Evolutionary conservation across 2,113 vertebrate species (phyloP).

Genomic region (Daubentonia madagascariensis): DNA sequence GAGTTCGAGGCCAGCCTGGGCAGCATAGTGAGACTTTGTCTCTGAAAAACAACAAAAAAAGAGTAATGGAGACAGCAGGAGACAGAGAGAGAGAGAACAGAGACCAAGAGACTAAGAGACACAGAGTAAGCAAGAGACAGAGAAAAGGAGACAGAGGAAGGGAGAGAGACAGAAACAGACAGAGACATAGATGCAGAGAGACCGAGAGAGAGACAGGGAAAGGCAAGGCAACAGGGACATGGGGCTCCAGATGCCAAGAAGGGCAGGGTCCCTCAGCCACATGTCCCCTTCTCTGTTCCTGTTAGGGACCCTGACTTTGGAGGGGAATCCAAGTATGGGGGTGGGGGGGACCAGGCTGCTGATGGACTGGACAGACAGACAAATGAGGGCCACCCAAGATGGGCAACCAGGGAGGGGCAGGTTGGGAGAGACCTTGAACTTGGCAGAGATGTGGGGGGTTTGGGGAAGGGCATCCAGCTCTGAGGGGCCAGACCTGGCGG

Average conservation of each 20-base stretch:
- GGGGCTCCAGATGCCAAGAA: accelerated
- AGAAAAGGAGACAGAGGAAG: not conserved
- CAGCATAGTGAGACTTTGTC: too few species aligned
- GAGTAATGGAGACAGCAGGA: not conserved
- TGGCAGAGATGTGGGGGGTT: accelerated
- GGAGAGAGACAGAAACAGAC: not conserved
- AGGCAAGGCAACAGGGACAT: not conserved
- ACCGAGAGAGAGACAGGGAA: not conserved
- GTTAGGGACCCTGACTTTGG: not conserved
- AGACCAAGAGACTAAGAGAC: not conserved
- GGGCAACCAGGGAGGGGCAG: too few species aligned
- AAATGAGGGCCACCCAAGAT: too few species aligned
- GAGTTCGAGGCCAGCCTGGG: too few species aligned
- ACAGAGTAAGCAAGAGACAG: not conserved
- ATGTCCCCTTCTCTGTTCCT: not conserved
- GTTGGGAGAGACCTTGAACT: not conserved
- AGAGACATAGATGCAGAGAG: not conserved
- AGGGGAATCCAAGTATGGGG: not conserved
- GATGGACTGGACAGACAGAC: not conserved
- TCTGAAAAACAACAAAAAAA: not conserved
- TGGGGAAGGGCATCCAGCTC: not conserved
- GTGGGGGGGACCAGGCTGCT: not conserved
- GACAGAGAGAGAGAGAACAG: not conserved
- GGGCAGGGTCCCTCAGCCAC: not conserved
- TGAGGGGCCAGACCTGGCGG: not conserved